These are phyloP conservation scores for Drosophila eugracilis DNA, from an alignment of 1,140 invertebrate species.

Conservation along the genomic window DNA sequence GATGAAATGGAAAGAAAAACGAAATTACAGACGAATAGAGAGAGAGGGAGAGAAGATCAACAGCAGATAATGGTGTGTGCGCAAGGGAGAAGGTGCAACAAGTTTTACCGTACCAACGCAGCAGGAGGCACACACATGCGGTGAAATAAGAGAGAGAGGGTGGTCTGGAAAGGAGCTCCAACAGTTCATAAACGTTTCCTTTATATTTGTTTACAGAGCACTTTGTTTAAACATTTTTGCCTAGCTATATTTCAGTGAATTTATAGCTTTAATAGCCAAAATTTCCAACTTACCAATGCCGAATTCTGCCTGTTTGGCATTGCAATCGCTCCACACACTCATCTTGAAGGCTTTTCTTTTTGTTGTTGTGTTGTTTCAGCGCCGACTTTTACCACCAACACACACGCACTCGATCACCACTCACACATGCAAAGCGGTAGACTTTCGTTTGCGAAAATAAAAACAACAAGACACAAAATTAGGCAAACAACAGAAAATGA, in stretches of 20 bases:
- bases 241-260: conserved; percentile 42
- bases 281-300: conserved; percentile 76
- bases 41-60: conserved; percentile 26
- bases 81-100: conserved; percentile 66
- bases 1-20: conserved; percentile 68
- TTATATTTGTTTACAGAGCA: conserved; percentile 45
- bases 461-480: conserved; percentile 51
- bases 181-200: conserved; percentile 32
- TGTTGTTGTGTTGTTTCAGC: conserved; percentile 35
- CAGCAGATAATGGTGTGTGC: conserved; percentile 51
- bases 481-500: conserved; percentile 43
- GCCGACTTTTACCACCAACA: conserved; percentile 68
- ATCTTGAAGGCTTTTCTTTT: conserved; percentile 49
- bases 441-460: conserved; percentile 74
- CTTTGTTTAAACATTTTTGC: conserved; percentile 66
- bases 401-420: conserved; percentile 25
- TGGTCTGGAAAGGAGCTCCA: conserved; percentile 33
- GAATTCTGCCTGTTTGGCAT: conserved; percentile 74
- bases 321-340: conserved; percentile 80
- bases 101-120: conserved; percentile 59
- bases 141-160: conserved; percentile 2
- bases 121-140: conserved; percentile 53
- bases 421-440: conserved; percentile 43
- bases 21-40: conserved; percentile 35
- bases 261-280: conserved; percentile 20